Conservation (phyloP, 2,888 invertebrate species). For the Griposia aprilina region DNA sequence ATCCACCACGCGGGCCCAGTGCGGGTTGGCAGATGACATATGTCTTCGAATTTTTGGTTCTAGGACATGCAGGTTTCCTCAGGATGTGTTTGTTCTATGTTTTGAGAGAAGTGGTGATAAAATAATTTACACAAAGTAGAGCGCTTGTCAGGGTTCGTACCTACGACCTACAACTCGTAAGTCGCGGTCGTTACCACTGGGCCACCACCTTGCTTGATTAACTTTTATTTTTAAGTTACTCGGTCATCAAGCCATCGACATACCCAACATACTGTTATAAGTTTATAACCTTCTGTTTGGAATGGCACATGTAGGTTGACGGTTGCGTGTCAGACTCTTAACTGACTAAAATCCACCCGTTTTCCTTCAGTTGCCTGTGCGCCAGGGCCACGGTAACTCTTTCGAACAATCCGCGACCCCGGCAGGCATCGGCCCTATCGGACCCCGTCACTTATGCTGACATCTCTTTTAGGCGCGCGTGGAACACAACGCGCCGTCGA, state of each 20-base stretch:
- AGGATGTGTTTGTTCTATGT: neutral
- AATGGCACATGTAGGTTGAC: neutral
- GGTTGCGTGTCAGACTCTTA: too few species aligned
- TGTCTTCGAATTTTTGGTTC: too few species aligned
- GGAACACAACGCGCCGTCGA: too few species aligned
- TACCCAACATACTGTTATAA: too few species aligned
- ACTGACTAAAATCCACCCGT: too few species aligned
- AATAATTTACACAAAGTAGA: neutral
- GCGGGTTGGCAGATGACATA: neutral
- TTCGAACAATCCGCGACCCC: too few species aligned
- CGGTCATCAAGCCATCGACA: neutral
- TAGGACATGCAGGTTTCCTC: neutral
- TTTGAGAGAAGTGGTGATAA: neutral
- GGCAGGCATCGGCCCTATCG: too few species aligned
- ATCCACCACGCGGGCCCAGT: neutral
- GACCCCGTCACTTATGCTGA: too few species aligned
- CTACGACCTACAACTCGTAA: neutral
- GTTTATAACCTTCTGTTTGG: too few species aligned
- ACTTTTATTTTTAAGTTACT: neutral
- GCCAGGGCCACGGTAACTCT: too few species aligned
- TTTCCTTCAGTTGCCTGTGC: too few species aligned
- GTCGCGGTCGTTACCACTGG: neutral
- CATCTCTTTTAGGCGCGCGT: too few species aligned
- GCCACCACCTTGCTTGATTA: neutral
- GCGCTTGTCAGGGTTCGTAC: neutral